Evolutionary conservation across 2,113 vertebrate species (phyloP).

Genomic region (Siniperca chuatsi): DNA sequence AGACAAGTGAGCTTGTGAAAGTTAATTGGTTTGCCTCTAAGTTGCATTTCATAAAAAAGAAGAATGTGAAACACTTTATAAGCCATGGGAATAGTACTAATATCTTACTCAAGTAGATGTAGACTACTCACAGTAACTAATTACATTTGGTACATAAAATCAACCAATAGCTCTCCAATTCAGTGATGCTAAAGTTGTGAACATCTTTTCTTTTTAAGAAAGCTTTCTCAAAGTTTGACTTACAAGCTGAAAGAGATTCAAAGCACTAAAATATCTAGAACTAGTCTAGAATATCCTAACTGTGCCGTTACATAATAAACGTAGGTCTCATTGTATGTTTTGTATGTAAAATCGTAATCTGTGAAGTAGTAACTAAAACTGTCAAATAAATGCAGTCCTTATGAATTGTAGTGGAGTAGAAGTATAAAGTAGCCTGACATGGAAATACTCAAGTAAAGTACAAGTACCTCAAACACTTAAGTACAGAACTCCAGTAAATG

Average conservation of each 20-base stretch:
- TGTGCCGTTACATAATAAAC: not conserved
- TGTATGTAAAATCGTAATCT: too few relatives aligned
- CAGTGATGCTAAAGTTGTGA: not conserved
- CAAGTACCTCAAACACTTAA: too few relatives aligned
- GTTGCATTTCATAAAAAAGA: not conserved
- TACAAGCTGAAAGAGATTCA: not conserved
- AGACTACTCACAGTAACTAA: too few relatives aligned
- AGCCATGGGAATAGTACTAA: not conserved
- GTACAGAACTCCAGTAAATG: too few relatives aligned
- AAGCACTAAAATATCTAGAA: not conserved
- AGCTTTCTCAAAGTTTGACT: not conserved
- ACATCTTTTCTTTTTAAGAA: not conserved
- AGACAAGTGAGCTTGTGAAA: slow-evolving; percentile 4
- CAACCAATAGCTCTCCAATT: not conserved
- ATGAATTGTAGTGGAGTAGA: too few relatives aligned
- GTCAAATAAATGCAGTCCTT: too few relatives aligned
- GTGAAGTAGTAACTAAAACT: too few relatives aligned
- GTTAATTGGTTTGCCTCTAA: not conserved
- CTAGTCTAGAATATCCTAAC: not conserved
- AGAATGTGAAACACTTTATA: not conserved
- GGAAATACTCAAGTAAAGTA: too few relatives aligned
- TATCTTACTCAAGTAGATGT: not conserved
- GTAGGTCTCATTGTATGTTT: too few relatives aligned
- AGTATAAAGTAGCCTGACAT: too few relatives aligned
- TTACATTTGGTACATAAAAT: not conserved